A percentile compares a stretch with the other conserved stretches of the same genome.
Evolutionary conservation across 2,797 vertebrate genomes (phyloP).

Genomic region (Caiman crocodilus): DNA sequence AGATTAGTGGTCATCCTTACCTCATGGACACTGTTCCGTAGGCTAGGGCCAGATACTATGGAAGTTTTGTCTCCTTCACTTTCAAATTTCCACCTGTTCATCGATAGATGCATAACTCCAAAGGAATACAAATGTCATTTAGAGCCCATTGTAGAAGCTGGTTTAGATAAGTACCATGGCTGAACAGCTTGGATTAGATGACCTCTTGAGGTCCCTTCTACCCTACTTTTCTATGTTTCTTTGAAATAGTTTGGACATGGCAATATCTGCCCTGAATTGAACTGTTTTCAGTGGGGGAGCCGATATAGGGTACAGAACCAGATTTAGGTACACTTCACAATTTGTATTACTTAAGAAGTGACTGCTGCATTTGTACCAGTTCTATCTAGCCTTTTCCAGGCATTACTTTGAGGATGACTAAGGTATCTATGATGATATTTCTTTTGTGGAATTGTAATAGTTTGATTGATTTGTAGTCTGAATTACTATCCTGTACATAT

Average conservation of each 20-base stretch:
- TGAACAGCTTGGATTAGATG: too few species aligned
- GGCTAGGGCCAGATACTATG: neutral
- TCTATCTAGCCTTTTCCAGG: neutral
- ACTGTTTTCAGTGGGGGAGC: neutral
- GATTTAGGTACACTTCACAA: neutral
- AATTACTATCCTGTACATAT: neutral
- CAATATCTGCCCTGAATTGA: neutral
- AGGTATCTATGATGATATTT: neutral
- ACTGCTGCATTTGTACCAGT: neutral
- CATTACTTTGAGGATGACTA: neutral
- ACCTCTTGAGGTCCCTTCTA: too few species aligned
- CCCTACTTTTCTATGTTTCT: neutral
- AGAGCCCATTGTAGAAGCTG: fast-evolving
- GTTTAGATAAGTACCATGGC: too few species aligned
- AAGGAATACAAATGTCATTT: neutral
- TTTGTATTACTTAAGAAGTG: neutral
- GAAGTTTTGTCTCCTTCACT: neutral
- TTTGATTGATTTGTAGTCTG: neutral
- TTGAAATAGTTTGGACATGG: neutral
- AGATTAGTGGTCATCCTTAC: neutral
- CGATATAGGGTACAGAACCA: neutral
- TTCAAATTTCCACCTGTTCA: fast-evolving
- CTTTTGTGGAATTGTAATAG: neutral
- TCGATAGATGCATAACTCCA: neutral
- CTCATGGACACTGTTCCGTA: neutral